Evolutionary conservation across 1,140 invertebrate species (phyloP).

Genomic region (Oreohelix idahoensis): DNA sequence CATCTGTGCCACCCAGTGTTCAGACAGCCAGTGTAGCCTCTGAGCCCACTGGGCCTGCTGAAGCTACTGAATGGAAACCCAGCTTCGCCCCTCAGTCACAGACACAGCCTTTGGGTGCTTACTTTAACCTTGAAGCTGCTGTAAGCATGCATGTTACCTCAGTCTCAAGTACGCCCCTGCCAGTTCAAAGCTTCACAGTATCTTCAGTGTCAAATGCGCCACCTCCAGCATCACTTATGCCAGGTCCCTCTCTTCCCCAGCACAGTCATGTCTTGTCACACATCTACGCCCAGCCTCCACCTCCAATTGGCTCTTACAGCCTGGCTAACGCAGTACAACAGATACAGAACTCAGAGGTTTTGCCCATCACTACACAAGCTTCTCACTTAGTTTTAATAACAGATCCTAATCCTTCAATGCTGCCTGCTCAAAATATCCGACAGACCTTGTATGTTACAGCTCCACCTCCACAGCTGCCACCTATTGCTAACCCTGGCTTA

Average conservation of each 20-base stretch:
- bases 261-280: constrained; percentile 4
- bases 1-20: neutral
- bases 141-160: neutral
- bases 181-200: neutral
- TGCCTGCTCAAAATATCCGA: constrained; percentile 18
- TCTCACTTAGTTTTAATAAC: constrained; percentile 13
- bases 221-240: neutral
- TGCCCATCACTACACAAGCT: neutral
- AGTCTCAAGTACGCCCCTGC: neutral
- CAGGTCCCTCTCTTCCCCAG: neutral
- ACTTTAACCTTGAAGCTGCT: neutral
- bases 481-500: neutral
- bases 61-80: neutral
- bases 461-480: constrained; percentile 12
- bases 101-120: neutral
- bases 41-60: neutral
- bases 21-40: neutral
- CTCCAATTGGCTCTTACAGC: neutral
- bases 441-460: constrained; percentile 7
- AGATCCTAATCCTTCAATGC: neutral
- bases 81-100: neutral
- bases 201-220: neutral
- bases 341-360: constrained; percentile 2
- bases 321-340: neutral
- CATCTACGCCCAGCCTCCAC: constrained; percentile 12